Evolutionary conservation across 2,113 vertebrate species (phyloP), one percentile per base, ranked within the genome.

Genomic region (Aix galericulata): DNA sequence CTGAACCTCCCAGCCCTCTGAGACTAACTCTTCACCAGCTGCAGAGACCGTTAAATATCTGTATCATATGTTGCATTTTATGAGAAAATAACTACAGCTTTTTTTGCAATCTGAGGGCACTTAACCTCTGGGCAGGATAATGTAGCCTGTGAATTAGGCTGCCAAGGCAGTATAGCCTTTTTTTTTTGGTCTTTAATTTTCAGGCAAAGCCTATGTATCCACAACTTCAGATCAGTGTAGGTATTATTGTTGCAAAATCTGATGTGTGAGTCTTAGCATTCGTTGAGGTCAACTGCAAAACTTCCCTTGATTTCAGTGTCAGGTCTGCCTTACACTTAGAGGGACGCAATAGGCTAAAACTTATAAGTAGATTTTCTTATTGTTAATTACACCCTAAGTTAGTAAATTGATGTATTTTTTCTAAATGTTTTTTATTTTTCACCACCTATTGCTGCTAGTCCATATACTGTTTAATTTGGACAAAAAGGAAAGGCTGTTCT

Each of bases 341-440:
- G 50, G 34, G 16, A 85, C 2, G 48, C 44, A 29, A 68, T n/a
- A 89, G 74, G 44, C 66, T 89, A 74, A 89, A 89, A 62, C 58
- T 89, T 38, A 76, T 91, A 53, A 82, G 73, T 64, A 79, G 21
- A 89, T 48, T 77, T 58, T 82, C 82, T 13, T 88, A 36, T 90
- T 88, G 48, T 79, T 87, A 91, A 76, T 89, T 74, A 55, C 42
- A 42, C 8, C 32, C 32, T 80, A 80, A 92, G 91, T 87, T 82
- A 92, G 66, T 94, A 83, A 56, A 74, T 23, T 52, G 8, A 83
- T 83, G 32, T 6, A 17, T 56, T 95, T 94, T 94, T 95, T 86
- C 55, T 72, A 67, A 77, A 80, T 78, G 32, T n/a, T 56, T 26
- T 93, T 90, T 91, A 67, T 86, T 91, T 86, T 86, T 83, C 26